Evolutionary conservation across 2,888 invertebrate species (phyloP), one percentile per base, ranked within the genome.

Genomic region (Xanthorhoe designata): DNA sequence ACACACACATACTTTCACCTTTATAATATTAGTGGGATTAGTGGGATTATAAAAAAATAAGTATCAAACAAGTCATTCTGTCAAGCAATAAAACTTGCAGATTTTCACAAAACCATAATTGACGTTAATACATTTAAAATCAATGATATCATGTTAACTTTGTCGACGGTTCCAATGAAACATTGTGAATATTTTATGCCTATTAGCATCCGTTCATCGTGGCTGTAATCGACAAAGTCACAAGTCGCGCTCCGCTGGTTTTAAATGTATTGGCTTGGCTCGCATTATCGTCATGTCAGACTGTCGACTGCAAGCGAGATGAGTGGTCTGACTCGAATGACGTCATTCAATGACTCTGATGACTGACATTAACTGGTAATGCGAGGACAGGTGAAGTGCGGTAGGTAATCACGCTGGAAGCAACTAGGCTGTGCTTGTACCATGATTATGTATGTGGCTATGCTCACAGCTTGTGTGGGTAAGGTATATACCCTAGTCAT

Each of bases 151-250:
- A 57, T 29, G 19, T 19, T 24, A 60, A 56, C 17, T 56, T 68
- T 49, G 58, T 38, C 49, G 47, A 54, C 51, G 64, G 50, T 38
- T 53, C 47, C 10, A 69, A 52, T 64, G 64, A 72, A 72, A 72
- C 78, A 77, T 75, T 72, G 75, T 68, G 68, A 77, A 81, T 77
- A 83, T 85, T 87, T 85, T 80, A 88, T 82, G 88, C 84, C 80
- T 84, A 86, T 88, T 89, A 84, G 79, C 77, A 80, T 75, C 76
- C 78, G 83, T 83, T 80, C 82, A 80, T 83, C 75, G 75, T 70
- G 77, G 77, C 82, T 85, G 85, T 86, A 87, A 86, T 88, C 85
- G 86, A 86, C 86, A 86, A 84, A 83, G 88, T 86, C 77, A 75
- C 85, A 78, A 84, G 80, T 78, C 74, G 69, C 83, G 88, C 85